Evolutionary conservation across 2,113 vertebrate species (phyloP).

Genomic region (Cynocephalus volans): DNA sequence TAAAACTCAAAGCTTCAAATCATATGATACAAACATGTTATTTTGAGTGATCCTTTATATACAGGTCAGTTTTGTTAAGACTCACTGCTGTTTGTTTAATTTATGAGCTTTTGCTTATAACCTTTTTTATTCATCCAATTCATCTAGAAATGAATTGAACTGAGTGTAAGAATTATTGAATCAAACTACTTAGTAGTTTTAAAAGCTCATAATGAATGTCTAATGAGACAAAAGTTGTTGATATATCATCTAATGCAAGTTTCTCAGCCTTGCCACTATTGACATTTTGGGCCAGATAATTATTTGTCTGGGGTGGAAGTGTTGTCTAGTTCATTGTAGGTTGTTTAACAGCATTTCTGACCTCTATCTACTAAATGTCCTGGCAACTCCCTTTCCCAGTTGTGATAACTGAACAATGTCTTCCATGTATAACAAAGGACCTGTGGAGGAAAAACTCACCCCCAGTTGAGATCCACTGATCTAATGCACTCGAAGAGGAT

Average conservation of each 20-base stretch:
- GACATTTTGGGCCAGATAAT: not conserved
- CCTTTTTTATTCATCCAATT: not conserved
- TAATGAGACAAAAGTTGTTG: not conserved
- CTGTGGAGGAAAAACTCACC: not conserved
- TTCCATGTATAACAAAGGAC: not conserved
- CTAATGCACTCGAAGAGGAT: not conserved
- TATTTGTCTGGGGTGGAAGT: not conserved
- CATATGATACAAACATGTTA: not conserved
- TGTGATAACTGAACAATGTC: not conserved
- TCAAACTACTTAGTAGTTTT: not conserved
- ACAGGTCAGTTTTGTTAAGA: not conserved
- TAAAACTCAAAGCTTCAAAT: not conserved
- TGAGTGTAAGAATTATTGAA: not conserved
- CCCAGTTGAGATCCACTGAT: not conserved
- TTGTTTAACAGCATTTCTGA: not conserved
- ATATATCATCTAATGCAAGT: not conserved
- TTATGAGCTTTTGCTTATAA: not conserved
- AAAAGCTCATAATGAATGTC: not conserved
- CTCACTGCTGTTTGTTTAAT: not conserved
- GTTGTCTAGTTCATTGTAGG: rapidly evolving
- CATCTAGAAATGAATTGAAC: not conserved
- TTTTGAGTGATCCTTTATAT: not conserved
- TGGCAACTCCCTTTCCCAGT: not conserved
- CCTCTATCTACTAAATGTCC: not conserved
- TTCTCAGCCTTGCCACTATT: not conserved